These are phyloP conservation scores for Coendou prehensilis DNA, from an alignment of 2,797 vertebrate species.

Conservation along the genomic window DNA sequence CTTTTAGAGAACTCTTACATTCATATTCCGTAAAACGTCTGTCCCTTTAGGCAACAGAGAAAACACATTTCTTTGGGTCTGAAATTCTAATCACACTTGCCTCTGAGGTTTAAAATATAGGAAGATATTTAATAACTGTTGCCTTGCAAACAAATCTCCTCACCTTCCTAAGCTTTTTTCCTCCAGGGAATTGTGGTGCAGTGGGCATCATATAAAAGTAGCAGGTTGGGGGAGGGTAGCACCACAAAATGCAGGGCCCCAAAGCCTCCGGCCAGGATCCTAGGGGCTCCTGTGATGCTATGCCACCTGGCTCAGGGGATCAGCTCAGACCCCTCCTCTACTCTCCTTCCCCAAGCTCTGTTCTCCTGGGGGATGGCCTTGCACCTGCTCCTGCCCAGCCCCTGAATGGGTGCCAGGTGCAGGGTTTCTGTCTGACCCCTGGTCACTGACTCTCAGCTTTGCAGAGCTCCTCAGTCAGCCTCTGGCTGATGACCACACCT, in stretches of 20 bases:
- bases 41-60: neutral
- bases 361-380: neutral
- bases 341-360: neutral
- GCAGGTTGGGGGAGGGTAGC: no score
- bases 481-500: neutral
- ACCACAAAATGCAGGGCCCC: neutral
- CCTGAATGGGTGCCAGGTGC: neutral
- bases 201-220: neutral
- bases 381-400: neutral
- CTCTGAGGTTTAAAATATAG: neutral
- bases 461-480: neutral
- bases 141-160: neutral
- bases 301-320: neutral
- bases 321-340: neutral
- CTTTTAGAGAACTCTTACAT: neutral
- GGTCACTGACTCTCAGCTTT: neutral
- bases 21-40: neutral
- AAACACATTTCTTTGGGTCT: neutral
- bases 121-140: neutral
- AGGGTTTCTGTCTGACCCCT: neutral
- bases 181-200: neutral
- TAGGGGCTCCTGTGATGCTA: no score
- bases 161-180: neutral
- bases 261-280: neutral
- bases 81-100: neutral